Evolutionary conservation across 2,888 invertebrate species (phyloP).

Genomic region (Erebia aethiops): DNA sequence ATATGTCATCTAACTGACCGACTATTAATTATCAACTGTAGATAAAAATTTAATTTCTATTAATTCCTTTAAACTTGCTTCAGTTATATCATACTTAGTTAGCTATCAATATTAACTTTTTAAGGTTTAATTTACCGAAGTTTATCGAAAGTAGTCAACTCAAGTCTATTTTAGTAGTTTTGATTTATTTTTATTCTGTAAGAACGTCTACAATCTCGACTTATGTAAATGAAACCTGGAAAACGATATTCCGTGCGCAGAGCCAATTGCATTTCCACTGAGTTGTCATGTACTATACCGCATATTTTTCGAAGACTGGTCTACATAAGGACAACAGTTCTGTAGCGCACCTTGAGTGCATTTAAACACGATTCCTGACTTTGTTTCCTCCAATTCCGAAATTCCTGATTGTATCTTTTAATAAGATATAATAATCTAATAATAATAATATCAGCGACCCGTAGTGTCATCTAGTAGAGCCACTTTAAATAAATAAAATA

Average conservation of each 20-base stretch:
- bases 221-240: conserved; percentile 17
- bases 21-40: background rate
- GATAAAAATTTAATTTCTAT: background rate
- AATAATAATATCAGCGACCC: too few relatives aligned
- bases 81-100: background rate
- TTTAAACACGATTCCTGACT: too few relatives aligned
- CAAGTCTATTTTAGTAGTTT: conserved; percentile 1
- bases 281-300: too few relatives aligned
- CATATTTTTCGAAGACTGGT: too few relatives aligned
- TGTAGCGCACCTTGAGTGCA: too few relatives aligned
- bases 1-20: too few relatives aligned
- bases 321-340: too few relatives aligned
- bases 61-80: background rate
- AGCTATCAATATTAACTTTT: background rate
- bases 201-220: conserved; percentile 6
- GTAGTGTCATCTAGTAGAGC: too few relatives aligned
- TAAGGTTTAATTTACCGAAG: background rate
- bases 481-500: too few relatives aligned
- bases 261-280: background rate
- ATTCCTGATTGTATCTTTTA: too few relatives aligned
- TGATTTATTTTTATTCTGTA: conserved; percentile 2
- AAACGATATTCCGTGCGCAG: conserved; percentile 12
- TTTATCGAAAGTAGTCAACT: background rate
- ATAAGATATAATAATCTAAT: too few relatives aligned
- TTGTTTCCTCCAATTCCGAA: too few relatives aligned